phyloP scores from a whole-genome alignment of 2,888 invertebrate genomes.

The Polia nebulosa region DNA sequence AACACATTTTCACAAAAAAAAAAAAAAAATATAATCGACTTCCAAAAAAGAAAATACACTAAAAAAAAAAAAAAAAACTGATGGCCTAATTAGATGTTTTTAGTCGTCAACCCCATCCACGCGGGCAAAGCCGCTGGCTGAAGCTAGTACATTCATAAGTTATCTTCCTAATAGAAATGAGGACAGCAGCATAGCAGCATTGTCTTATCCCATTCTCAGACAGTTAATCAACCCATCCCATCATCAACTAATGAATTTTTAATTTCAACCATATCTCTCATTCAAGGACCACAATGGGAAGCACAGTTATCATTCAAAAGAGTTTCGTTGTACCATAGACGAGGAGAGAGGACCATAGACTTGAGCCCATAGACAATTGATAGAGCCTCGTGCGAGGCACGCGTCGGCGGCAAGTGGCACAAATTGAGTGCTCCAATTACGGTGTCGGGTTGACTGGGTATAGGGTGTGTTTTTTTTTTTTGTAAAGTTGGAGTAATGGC shows the following conservation, averaged over 20 bases:
- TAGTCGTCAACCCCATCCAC: no score
- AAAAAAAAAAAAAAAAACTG: no score
- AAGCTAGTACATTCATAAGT: no score
- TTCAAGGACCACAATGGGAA: conserved; percentile 31
- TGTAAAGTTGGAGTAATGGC: background rate
- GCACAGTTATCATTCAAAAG: conserved; percentile 54
- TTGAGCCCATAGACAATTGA: conserved; percentile 82
- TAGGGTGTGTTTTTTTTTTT: conserved; percentile 60
- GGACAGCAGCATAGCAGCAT: no score
- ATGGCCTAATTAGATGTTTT: no score
- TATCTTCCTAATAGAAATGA: no score
- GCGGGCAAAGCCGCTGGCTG: no score
- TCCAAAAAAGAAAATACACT: no score
- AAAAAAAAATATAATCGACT: no score
- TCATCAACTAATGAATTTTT: conserved; percentile 54
- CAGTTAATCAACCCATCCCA: background rate
- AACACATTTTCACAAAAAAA: no score
- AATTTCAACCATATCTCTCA: conserved; percentile 50
- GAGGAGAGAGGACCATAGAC: conserved; percentile 68
- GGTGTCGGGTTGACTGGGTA: conserved; percentile 81
- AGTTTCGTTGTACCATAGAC: conserved; percentile 69
- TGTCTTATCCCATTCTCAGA: background rate
- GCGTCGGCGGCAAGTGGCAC: conserved; percentile 83
- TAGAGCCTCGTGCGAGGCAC: conserved; percentile 77
- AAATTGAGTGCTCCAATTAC: conserved; percentile 91